Evolutionary conservation across 2,888 invertebrate species (phyloP).

Genomic region (Tricholauxania praeusta): DNA sequence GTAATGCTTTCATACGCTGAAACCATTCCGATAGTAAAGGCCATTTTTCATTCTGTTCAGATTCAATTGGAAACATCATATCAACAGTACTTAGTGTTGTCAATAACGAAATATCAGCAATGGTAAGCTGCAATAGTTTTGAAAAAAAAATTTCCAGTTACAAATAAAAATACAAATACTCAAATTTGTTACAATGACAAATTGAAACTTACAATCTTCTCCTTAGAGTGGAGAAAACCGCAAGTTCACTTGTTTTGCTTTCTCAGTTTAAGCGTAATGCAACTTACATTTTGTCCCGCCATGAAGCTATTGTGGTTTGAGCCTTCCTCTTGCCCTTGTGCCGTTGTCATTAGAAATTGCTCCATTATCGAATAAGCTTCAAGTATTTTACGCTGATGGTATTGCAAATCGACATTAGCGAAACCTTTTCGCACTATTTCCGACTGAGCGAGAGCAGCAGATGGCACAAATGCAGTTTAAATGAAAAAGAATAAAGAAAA

Average conservation of each 20-base stretch:
- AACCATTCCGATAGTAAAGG: conserved; percentile 63
- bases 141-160: conserved; percentile 4
- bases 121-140: conserved; percentile 57
- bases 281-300: conserved; percentile 63
- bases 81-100: conserved; percentile 67
- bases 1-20: conserved; percentile 56
- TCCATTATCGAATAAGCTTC: conserved; percentile 68
- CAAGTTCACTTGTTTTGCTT: too few species aligned
- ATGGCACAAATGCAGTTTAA: background rate
- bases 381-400: conserved; percentile 60
- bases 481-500: background rate
- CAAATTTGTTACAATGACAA: too few species aligned
- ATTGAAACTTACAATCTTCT: too few species aligned
- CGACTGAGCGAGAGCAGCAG: conserved; percentile 51
- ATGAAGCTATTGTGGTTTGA: conserved; percentile 56
- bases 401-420: conserved; percentile 58
- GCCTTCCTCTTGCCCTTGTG: background rate
- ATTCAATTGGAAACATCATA: conserved; percentile 67
- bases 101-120: conserved; percentile 69
- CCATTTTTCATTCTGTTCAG: conserved; percentile 56
- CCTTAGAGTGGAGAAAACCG: too few species aligned
- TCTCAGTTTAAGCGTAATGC: background rate
- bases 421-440: conserved; percentile 60
- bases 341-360: conserved; percentile 55
- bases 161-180: too few species aligned